A percentile compares a stretch with the other conserved stretches of the same genome.
These are phyloP conservation scores for Pinna nobilis DNA, from an alignment of 1,140 invertebrate genomes.

Conservation along the genomic window DNA sequence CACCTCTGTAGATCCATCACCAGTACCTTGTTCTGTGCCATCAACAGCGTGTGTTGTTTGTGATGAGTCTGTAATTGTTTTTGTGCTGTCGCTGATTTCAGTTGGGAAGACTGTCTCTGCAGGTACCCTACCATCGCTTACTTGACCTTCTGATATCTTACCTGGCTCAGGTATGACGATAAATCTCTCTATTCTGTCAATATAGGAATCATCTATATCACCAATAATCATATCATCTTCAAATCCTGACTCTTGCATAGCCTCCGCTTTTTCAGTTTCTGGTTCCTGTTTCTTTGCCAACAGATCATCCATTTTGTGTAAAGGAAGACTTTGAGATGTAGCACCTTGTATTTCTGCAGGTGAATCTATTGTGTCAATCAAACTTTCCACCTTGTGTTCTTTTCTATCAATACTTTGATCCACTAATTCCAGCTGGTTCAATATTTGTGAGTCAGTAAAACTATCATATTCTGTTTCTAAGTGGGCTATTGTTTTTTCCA, in stretches of 20 bases:
- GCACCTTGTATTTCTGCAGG: too few relatives aligned
- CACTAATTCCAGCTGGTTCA: conserved; percentile 12
- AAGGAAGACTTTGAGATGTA: too few relatives aligned
- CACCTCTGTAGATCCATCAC: neutral
- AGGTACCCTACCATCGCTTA: neutral
- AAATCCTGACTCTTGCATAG: conserved; percentile 3
- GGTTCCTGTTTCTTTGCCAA: neutral
- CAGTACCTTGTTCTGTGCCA: neutral
- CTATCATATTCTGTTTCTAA: conserved; percentile 15
- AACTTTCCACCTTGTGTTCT: neutral
- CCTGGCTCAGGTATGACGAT: conserved; percentile 13
- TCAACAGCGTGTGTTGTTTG: neutral
- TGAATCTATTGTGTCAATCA: too few relatives aligned
- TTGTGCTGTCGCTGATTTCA: neutral
- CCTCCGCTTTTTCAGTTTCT: conserved; percentile 6
- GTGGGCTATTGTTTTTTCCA: conserved; percentile 1
- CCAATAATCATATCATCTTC: conserved; percentile 1
- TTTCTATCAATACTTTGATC: neutral
- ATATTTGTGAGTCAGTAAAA: conserved; percentile 19
- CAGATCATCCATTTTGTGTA: too few relatives aligned
- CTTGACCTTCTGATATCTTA: neutral
- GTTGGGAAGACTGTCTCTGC: conserved; percentile 7
- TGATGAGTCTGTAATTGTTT: neutral
- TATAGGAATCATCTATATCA: conserved; percentile 15
- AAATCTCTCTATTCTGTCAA: conserved; percentile 42